Percentiles rank a stretch among this genome's conserved stretches.
Conservation (phyloP, 2,797 vertebrate species). For the Rhinophrynus dorsalis region DNA sequence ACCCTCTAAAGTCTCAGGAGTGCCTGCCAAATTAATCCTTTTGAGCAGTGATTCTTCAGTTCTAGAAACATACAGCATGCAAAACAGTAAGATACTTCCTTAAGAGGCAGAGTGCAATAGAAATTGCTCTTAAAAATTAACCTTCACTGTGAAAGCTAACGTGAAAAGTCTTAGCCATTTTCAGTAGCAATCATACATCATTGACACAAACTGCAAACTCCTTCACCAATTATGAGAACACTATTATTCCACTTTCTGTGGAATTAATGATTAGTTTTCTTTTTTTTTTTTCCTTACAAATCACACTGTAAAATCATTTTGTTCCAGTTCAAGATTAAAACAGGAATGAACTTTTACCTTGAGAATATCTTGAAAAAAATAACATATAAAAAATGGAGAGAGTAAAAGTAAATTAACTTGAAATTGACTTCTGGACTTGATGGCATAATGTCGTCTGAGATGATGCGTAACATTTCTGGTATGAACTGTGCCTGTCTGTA, state of each 20-base stretch:
- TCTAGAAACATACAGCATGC: constrained; percentile 65
- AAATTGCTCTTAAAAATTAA: constrained; percentile 53
- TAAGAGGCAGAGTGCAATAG: constrained; percentile 51
- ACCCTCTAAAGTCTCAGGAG: constrained; percentile 70
- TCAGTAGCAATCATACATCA: not conserved
- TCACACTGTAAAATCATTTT: constrained; percentile 30
- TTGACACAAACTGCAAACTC: not conserved
- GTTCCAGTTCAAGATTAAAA: constrained; percentile 41
- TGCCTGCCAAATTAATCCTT: constrained; percentile 73
- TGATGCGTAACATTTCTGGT: constrained; percentile 17
- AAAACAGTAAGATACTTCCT: constrained; percentile 61
- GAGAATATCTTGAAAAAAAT: constrained; percentile 36
- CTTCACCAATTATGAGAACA: not conserved
- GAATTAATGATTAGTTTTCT: not conserved
- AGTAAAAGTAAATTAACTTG: constrained; percentile 21
- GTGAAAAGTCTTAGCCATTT: not conserved
- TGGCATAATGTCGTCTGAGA: constrained; percentile 31
- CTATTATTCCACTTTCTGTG: not conserved
- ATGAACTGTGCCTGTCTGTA: constrained; percentile 17
- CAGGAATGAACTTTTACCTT: constrained; percentile 45
- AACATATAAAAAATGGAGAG: constrained; percentile 28
- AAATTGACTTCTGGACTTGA: constrained; percentile 22
- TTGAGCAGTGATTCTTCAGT: constrained; percentile 64
- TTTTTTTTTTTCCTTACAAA: not conserved
- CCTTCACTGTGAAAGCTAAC: constrained; percentile 53